Evolutionary conservation across 2,113 vertebrate genomes (phyloP), one percentile per base, ranked within the genome.

Genomic region (Pygathrix nemaeus): DNA sequence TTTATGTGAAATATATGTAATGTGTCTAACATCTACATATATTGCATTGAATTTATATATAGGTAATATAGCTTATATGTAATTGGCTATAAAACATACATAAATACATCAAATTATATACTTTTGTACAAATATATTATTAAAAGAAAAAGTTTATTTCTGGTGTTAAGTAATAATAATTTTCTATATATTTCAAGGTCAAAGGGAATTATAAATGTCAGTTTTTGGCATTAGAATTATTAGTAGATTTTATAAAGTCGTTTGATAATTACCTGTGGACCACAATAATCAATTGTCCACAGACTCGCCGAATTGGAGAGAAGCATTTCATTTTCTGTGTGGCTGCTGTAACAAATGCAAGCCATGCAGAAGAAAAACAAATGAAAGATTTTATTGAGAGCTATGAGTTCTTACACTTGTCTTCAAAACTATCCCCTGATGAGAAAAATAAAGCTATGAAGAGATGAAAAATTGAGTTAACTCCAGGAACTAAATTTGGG

Each of bases 381-480:
- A 9, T 10, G 25, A 78, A 48, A 32, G 38, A 12, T 73, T 85
- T 95, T 89, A 95, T 59, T 57, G n/a, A 82, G 45, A 95, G 21
- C 43, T 92, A 25, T 68, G 78, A 88, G 57, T 79, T 30, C 73
- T 83, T 64, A 21, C 23, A 90, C 2, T 45, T 85, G 27, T 66
- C 73, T 94, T 93, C 43, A 88, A 88, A 88, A 82, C 27, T 59
- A 48, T 73, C 13, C 79, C 23, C 87, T 92, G 30, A 82, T 81
- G 35, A 76, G n/a, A 76, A 90, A 97, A 97, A 76, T 75, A 50
- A 93, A 94, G 23, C 72, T 85, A 94, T 81, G 81, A 85, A 85
- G 50, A 76, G 48, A 57, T 72, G 11, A 85, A 94, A 96, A 78
- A 86, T 6, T 76, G 35, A 96, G 38, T 50, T 95, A 93, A 72